These are phyloP conservation scores for Rhynchonema sp. DNA, from an alignment of 2,888 invertebrate species.

Conservation along the genomic window DNA sequence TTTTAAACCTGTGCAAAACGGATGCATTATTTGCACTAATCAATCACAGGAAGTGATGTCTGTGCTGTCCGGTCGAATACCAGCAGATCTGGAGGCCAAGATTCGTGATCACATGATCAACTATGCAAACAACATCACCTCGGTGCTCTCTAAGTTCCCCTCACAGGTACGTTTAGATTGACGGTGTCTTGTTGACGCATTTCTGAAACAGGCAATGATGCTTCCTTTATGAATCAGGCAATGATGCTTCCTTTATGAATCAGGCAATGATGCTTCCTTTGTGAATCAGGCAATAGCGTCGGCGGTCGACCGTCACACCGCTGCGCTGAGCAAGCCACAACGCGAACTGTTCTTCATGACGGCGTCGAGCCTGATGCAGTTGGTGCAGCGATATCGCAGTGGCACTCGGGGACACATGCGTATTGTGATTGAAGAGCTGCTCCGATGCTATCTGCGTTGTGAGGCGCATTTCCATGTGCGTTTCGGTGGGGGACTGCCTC, in stretches of 20 bases:
- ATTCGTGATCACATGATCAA: slow-evolving; percentile 76
- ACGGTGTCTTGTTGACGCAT: too few relatives aligned
- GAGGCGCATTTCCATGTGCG: slow-evolving; percentile 72
- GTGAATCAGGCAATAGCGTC: slow-evolving; percentile 27
- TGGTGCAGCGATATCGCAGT: slow-evolving; percentile 51
- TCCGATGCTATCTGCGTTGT: slow-evolving; percentile 73
- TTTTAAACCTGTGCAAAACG: too few relatives aligned
- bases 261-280: too few relatives aligned
- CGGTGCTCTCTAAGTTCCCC: slow-evolving; percentile 86
- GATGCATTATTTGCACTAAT: too few relatives aligned
- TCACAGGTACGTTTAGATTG: slow-evolving; percentile 48
- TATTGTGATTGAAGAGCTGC: slow-evolving; percentile 75
- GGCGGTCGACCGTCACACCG: slow-evolving; percentile 55
- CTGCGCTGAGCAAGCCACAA: slow-evolving; percentile 68
- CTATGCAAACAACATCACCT: slow-evolving; percentile 87
- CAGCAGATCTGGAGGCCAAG: slow-evolving; percentile 75
- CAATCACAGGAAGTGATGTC: slow-evolving; percentile 71
- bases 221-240: neutral
- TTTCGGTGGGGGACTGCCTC: too few relatives aligned
- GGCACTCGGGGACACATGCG: slow-evolving; percentile 65
- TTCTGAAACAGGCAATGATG: too few relatives aligned
- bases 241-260: neutral
- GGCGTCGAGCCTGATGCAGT: slow-evolving; percentile 61
- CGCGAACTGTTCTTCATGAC: slow-evolving; percentile 87
- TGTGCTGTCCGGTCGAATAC: slow-evolving; percentile 86